Evolutionary conservation across 2,888 invertebrate genomes (phyloP), one percentile per base, ranked within the genome.

Genomic region (Herminia tarsipennalis): DNA sequence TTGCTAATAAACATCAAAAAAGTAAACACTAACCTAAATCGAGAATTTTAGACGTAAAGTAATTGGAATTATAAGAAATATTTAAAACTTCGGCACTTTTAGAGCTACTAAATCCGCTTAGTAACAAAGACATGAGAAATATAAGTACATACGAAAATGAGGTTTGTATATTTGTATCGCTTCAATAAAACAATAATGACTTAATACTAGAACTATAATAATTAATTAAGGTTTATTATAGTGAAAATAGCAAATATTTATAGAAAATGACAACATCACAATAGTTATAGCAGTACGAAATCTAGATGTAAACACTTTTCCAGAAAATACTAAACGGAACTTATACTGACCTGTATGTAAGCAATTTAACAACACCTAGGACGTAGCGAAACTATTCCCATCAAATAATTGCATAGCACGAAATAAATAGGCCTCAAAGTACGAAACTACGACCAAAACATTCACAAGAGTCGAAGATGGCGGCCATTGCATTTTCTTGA

Each of bases 401-500:
- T 81, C 76, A 81, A 81, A 78, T 81, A 89, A 86, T 86, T 81
- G 78, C 88, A 90, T 89, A 88, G 75, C 87, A 91, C 82, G 73
- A 70, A 73, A 50, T 77, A 85, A 86, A 84, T 78, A 83, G 68
- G 77, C 83, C 79, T 88, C 81, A 90, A 85, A 89, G 81, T 87
- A 66, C 75, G 83, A 79, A 89, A 90, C 88, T 91, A 89, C 89
- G 91, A 91, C 93, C 93, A 94, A 95, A 95, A 95, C 94, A 95
- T 94, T 94, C 94, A 94, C 94, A 93, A 94, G 94, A 94, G 92
- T 94, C 94, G 94, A 95, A 95, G 94, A 95, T 95, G 95, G 95
- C 95, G 95, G 95, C 95, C 95, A 95, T 95, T 94, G 93, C 94
- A 90, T 94, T 94, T 93, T 93, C 94, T 93, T 93, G 95, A 95